phyloP scores from a whole-genome alignment of 1,140 invertebrate species.

The Drosophila bipectinata region DNA sequence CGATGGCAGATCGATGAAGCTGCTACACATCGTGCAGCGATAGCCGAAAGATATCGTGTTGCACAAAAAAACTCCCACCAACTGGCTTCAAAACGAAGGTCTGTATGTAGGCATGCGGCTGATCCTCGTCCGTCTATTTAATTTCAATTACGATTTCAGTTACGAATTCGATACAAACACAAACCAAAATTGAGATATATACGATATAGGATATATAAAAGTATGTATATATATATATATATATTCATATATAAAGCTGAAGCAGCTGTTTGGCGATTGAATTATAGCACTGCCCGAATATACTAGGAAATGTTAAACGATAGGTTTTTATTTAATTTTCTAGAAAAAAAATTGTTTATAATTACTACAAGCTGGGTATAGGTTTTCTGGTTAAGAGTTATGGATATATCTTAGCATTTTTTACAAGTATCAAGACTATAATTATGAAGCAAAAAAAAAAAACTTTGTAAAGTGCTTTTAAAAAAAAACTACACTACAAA shows the following conservation, averaged over 20 bases:
- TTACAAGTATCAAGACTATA: too few species aligned
- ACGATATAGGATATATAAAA: constrained; percentile 5
- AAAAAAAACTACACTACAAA: not conserved
- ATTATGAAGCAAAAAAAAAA: not conserved
- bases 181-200: constrained; percentile 19
- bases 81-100: constrained; percentile 95
- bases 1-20: constrained; percentile 14
- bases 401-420: too few species aligned
- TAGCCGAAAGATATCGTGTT: constrained; percentile 95
- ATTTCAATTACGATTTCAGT: constrained; percentile 14
- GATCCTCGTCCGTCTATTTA: constrained; percentile 93
- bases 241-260: not conserved
- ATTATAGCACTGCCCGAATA: constrained; percentile 11
- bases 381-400: too few species aligned
- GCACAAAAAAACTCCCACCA: constrained; percentile 93
- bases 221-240: not conserved
- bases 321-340: too few species aligned
- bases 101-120: constrained; percentile 95
- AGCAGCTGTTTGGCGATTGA: constrained; percentile 9
- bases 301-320: too few species aligned
- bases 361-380: too few species aligned
- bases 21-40: constrained; percentile 90
- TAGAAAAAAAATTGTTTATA: too few species aligned
- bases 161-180: constrained; percentile 20
- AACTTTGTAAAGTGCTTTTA: not conserved